Percentiles rank a stretch among this genome's conserved stretches.
phyloP scores from a whole-genome alignment of 1,140 invertebrate genomes.

The Homalodisca vitripennis region DNA sequence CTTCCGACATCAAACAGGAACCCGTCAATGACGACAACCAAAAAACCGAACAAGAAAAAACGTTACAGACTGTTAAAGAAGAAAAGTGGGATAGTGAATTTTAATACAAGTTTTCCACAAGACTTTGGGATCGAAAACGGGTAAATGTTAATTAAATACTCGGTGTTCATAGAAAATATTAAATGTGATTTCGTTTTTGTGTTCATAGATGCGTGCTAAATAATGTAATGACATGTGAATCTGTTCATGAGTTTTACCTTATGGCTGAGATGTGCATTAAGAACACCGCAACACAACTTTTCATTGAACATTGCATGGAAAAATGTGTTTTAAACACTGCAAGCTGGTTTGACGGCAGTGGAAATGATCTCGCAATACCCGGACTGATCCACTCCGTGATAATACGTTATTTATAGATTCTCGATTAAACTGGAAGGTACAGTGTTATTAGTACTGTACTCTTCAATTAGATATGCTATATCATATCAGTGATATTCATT shows the following conservation, averaged over 20 bases:
- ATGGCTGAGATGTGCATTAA: no score
- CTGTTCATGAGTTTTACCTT: background rate
- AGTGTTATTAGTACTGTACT: background rate
- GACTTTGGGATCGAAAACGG: conserved; percentile 35
- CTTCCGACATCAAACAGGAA: conserved; percentile 16
- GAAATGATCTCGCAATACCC: no score
- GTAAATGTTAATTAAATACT: conserved; percentile 37
- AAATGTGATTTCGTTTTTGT: background rate
- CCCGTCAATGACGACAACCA: conserved; percentile 34
- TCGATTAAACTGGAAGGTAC: no score
- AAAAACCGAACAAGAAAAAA: conserved; percentile 29
- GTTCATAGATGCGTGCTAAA: background rate
- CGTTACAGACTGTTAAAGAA: conserved; percentile 37
- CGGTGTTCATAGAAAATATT: conserved; percentile 23
- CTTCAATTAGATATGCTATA: background rate
- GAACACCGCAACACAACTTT: background rate
- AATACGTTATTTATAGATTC: no score
- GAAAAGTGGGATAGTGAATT: conserved; percentile 41
- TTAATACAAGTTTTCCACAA: conserved; percentile 32
- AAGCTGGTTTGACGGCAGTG: no score
- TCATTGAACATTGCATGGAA: background rate
- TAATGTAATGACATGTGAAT: no score
- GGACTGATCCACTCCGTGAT: no score
- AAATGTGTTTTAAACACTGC: background rate
- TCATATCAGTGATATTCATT: conserved; percentile 21